Evolutionary conservation across 2,113 vertebrate species (phyloP).

Genomic region (Nettapus auritus): DNA sequence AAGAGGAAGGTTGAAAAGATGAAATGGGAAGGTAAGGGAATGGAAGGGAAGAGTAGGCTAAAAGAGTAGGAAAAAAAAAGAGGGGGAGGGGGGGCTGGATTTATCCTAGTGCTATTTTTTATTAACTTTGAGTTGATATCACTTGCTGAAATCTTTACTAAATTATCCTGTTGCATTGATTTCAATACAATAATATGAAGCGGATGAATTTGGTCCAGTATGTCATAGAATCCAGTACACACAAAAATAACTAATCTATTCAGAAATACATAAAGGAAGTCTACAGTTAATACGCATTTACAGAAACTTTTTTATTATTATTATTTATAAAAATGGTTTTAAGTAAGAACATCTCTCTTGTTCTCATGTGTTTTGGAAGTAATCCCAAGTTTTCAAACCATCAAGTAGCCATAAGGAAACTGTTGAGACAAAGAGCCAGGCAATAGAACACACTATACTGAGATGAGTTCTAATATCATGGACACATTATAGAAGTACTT

Average conservation of each 20-base stretch:
- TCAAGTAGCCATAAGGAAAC: not conserved
- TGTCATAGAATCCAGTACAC: not conserved
- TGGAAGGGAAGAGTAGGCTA: no score
- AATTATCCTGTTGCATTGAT: not conserved
- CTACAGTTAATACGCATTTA: not conserved
- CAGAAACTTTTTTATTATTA: not conserved
- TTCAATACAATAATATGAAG: not conserved
- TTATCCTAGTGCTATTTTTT: not conserved
- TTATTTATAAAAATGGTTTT: not conserved
- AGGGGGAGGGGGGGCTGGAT: rapidly evolving
- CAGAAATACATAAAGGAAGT: not conserved
- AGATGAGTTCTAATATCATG: constrained; percentile 26
- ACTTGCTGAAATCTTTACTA: not conserved
- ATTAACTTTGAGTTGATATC: not conserved
- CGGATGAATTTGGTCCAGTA: not conserved
- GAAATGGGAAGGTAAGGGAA: no score
- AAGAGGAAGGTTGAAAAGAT: not conserved
- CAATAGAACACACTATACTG: not conserved
- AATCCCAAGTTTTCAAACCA: not conserved
- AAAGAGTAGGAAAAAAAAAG: not conserved
- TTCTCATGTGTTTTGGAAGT: not conserved
- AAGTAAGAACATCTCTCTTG: not conserved
- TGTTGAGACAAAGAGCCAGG: constrained; percentile 8
- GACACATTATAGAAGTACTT: constrained; percentile 29
- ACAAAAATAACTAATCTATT: not conserved